Base-by-base conservation (phyloP, 2,888 invertebrate species). In the Carabus problematicus region DNA sequence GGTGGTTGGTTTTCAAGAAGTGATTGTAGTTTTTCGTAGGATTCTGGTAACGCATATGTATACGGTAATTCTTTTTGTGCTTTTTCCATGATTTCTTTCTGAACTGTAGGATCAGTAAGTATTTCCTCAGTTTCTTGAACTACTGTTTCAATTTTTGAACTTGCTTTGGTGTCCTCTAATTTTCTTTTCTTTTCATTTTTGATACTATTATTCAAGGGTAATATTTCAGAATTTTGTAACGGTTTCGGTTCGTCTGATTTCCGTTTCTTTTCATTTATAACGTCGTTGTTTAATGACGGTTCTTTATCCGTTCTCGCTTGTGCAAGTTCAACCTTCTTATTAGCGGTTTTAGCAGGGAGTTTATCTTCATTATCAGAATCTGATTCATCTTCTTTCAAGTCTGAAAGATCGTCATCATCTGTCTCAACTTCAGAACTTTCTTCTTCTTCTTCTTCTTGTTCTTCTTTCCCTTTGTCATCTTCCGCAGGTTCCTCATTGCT, bases 11-110 rank as follows among this genome's bases (percentile, higher is more conserved):
- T 84, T 58, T 83, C 78, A 14, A 96, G 79, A 64, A 91, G 77
- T 74, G 86, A 82, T 78, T 88, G 77, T 52, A 93, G 84, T 68
- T 85, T 85, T 70, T 90, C 88, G 76, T 89, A 90, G 11, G 78
- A 84, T 14, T 85, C 82, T 0, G 92, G 91, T 72, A 89, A 86
- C 82, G 82, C 63, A 79, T 85, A 81, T 1, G 85, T 87, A 71
- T 82, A 87, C 0, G 88, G 87, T 12, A 92, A 78, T 76, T 90
- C 88, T 72, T 83, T 79, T 70, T 83, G 80, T 9, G 86, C 86
- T 74, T 83, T 80, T 67, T 86, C 86, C 83, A 85, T 85, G 43
- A 84, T 79, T 72, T 82, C 76, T 61, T 73, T 68, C 62, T 73
- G 66, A 71, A 70, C 70, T 47, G 71, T 70, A 12, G 47, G 43